Conservation (phyloP, 2,888 invertebrate species). For the Polietes domitor region DNA sequence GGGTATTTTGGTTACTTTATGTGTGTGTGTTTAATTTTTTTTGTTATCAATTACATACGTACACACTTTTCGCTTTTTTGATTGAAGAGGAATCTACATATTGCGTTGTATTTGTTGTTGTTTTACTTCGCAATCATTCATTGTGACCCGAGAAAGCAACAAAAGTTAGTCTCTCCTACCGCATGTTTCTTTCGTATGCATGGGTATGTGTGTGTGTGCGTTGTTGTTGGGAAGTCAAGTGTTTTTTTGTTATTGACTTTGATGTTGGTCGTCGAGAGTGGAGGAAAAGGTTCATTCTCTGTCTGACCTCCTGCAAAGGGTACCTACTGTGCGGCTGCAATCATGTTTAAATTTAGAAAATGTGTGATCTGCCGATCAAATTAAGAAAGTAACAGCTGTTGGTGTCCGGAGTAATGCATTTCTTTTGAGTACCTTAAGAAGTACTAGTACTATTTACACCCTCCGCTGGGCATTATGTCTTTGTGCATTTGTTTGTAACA, state of each 20-base stretch:
- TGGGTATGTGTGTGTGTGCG: background rate
- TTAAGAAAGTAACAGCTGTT: too few relatives aligned
- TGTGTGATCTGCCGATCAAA: background rate
- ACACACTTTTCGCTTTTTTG: background rate
- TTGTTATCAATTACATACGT: conserved; percentile 9
- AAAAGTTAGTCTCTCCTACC: background rate
- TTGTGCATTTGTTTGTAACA: too few relatives aligned
- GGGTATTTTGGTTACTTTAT: background rate
- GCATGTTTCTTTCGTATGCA: background rate
- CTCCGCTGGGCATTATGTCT: too few relatives aligned
- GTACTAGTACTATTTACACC: too few relatives aligned
- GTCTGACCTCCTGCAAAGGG: background rate
- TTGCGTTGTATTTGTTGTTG: background rate
- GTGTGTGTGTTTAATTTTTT: too few relatives aligned
- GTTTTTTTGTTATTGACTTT: too few relatives aligned
- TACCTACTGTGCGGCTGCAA: background rate
- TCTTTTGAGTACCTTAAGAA: too few relatives aligned
- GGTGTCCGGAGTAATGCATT: too few relatives aligned
- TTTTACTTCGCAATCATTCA: background rate
- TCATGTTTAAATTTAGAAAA: conserved; percentile 5
- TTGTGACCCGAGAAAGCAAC: too few relatives aligned
- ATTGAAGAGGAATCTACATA: background rate
- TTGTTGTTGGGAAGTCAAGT: too few relatives aligned
- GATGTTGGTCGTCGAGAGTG: too few relatives aligned
- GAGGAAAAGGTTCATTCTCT: background rate